Evolutionary conservation across 2,113 vertebrate genomes (phyloP).

Genomic region (Nyctibius bracteatus): DNA sequence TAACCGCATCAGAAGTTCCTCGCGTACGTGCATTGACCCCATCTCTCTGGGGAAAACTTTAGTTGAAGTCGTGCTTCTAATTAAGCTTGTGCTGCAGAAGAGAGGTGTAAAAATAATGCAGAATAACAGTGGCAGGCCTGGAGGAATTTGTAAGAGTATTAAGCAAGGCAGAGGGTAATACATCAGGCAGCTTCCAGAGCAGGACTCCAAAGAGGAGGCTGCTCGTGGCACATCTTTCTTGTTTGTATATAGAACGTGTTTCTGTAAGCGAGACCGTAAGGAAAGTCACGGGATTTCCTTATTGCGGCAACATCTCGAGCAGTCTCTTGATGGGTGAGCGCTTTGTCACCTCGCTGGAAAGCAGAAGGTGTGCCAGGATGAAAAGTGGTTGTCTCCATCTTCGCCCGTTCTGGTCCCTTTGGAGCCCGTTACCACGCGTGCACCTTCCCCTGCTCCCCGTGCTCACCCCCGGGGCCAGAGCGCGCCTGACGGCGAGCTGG

Average conservation of each 20-base stretch:
- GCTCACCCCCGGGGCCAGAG: neutral
- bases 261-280: neutral
- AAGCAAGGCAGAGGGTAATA: neutral
- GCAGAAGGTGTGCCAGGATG: neutral
- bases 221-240: neutral
- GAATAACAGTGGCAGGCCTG: neutral
- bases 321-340: neutral
- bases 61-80: neutral
- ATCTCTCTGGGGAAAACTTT: neutral
- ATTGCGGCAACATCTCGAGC: neutral
- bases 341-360: neutral
- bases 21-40: neutral
- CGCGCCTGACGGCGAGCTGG: neutral
- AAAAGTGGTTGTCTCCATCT: neutral
- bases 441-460: neutral
- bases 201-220: neutral
- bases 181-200: neutral
- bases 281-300: neutral
- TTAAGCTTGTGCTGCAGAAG: slow-evolving; percentile 6
- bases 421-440: neutral
- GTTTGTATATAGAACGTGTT: neutral
- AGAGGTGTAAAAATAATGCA: neutral
- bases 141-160: slow-evolving; percentile 1
- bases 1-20: neutral
- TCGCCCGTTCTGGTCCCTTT: neutral